Percentiles rank a stretch among this genome's conserved stretches.
Conservation (phyloP, 2,797 vertebrate genomes). For the Notolepis coatsorum region DNA sequence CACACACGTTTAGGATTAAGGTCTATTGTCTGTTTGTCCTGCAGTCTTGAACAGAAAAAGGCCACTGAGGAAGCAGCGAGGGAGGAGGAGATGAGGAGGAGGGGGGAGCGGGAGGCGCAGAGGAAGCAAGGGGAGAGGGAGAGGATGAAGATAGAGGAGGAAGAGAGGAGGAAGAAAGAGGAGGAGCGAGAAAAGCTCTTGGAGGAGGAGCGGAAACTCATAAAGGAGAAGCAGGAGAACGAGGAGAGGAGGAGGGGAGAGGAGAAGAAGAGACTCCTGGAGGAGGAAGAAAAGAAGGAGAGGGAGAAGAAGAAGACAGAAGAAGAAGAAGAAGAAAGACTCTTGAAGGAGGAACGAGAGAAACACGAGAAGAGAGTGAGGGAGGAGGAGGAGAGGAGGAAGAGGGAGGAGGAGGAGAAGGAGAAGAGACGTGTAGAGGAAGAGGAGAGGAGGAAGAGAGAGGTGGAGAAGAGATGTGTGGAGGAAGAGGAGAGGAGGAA, state of each 20-base stretch:
- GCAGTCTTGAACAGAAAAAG: slow-evolving; percentile 74
- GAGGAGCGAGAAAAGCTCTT: too few species aligned
- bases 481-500: not conserved
- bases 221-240: slow-evolving; percentile 24
- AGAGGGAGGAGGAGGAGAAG: slow-evolving; percentile 16
- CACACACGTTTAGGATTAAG: slow-evolving; percentile 41
- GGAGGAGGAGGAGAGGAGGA: slow-evolving; percentile 25
- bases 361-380: not conserved
- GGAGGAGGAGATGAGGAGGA: too few species aligned
- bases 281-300: not conserved
- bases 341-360: not conserved
- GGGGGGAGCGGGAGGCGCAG: not conserved
- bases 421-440: slow-evolving; percentile 21
- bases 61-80: slow-evolving; percentile 44
- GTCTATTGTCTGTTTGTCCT: slow-evolving; percentile 66
- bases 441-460: not conserved
- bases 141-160: too few species aligned
- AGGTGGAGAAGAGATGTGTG: not conserved
- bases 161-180: not conserved
- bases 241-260: slow-evolving; percentile 15
- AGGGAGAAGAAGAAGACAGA: not conserved
- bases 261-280: slow-evolving; percentile 27
- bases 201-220: slow-evolving; percentile 39
- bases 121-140: not conserved
- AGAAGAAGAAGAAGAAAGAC: too few species aligned